Evolutionary conservation across 2,113 vertebrate species (phyloP), one percentile per base, ranked within the genome.

Genomic region (Scolopax mira): DNA sequence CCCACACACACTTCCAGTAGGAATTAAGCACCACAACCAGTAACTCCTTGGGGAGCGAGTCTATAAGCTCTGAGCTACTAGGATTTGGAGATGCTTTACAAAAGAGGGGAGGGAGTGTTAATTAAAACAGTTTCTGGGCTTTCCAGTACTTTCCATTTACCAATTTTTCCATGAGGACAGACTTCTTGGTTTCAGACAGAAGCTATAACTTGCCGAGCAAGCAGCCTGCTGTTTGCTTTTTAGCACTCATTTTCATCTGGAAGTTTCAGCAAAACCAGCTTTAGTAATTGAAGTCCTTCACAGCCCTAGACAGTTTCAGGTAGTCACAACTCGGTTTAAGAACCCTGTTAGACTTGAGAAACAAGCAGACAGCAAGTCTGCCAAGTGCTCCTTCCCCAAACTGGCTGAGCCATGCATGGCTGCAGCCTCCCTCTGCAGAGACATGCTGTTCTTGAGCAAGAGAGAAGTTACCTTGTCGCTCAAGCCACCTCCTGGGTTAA

Each of bases 241-340:
- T 16, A 62, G 33, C 30, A 28, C 15, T 2, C 13, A 5, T 37
- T 67, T 44, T 25, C 48, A 64, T 37, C 73, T 49, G 58, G 44
- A 79, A 37, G n/a, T 41, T 80, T 58, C 72, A 79, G 88, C 73
- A 89, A 85, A 93, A 80, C 48, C 83, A 55, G 71, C 86, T 66
- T 28, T 54, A 75, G 46, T 12, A 79, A 44, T 4, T 42, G 35
- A 77, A 90, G 64, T 51, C 80, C 77, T 92, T n/a, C 31, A 28
- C 54, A 65, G 37, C 54, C 39, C 9, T 7, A 17, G 30, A 9
- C 18, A 35, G 25, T 52, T 65, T 41, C 44, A 52, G 49, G 71
- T 7, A 86, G 25, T 19, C 70, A 60, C 2, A 1, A 6, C n/a
- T 86, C 79, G 37, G 7, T 14, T 49, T 22, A 39, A 93, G 62